Percentiles rank a stretch among this genome's conserved stretches.
Evolutionary conservation across 1,140 invertebrate genomes (phyloP).

Genomic region (Penaeus japonicus): DNA sequence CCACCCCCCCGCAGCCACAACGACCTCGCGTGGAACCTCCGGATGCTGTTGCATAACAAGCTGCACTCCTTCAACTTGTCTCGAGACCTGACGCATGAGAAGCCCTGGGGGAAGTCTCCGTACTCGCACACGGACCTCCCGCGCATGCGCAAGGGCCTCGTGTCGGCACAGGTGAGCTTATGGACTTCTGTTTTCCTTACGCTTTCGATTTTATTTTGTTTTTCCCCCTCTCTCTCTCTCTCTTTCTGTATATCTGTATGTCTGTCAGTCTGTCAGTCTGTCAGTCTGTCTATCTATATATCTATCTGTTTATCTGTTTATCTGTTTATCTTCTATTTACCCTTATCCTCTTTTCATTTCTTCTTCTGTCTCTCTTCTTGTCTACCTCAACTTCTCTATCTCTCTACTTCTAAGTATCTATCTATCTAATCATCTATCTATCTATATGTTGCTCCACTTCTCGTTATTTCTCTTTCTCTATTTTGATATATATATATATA

Average conservation of each 20-base stretch:
- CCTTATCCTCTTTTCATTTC: no score
- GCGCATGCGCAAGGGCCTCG: constrained; percentile 77
- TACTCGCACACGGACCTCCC: constrained; percentile 78
- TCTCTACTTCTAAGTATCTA: no score
- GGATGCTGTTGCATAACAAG: constrained; percentile 82
- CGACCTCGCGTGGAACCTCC: constrained; percentile 85
- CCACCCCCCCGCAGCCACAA: constrained; percentile 75
- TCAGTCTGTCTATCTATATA: no score
- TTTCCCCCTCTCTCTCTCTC: not conserved
- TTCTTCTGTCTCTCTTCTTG: no score
- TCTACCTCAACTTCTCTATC: no score
- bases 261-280: no score
- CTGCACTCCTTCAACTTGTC: constrained; percentile 80
- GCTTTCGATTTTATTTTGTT: not conserved
- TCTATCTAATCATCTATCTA: no score
- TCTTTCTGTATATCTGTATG: not conserved
- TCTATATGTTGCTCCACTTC: no score
- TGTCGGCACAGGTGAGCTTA: constrained; percentile 80
- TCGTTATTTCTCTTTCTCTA: no score
- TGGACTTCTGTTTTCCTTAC: not conserved
- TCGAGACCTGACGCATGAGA: constrained; percentile 69
- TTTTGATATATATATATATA: no score
- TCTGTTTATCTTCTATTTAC: no score
- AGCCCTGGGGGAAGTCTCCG: constrained; percentile 32
- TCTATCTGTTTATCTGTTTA: no score